Base-by-base conservation (phyloP, 2,797 vertebrate species). In the Gadopsis marmoratus region DNA sequence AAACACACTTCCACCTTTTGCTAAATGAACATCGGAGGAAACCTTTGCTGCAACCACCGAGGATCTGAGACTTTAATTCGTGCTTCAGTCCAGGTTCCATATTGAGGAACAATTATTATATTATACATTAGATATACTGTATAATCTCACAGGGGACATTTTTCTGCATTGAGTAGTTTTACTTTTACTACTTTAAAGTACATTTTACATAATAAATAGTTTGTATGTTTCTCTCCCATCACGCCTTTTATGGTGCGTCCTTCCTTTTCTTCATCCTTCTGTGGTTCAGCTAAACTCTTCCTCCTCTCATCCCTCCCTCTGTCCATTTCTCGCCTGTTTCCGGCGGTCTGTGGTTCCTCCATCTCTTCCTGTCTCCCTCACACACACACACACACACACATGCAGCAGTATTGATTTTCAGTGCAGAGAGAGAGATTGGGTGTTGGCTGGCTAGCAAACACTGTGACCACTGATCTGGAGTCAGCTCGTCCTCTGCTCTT, bases 401-500 rank as follows among this genome's bases (percentile, higher is more conserved):
- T 1, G 7, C 39, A 66, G 68, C 62, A 23, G 33, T 65, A 89
- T 89, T 54, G 86, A 90, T 91, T 85, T 86, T 71, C 76, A 43
- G 54, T 48, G 53, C 56, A 71, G 60, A 47, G 19, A 62, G 33
- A 21, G 26, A 63, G 55, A 16, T 19, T 47, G 69, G 76, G 50
- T 82, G 84, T 82, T 74, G 63, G 70, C 76, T 59, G 26, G 26
- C 26, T 26, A 26, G 26, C 26, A 26, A 29, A 50, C 59, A 29
- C 50, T 50, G 70, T 48, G 11, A 41, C 21, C 13, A 5, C 54
- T 69, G 68, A 51, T 66, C 66, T 17, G 21, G 0, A 16, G 29
- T 50, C 45, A 76, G 51, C 47, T 43, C 17, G 3, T 53, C 43
- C 39, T 62, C 21, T 33, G 29, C 2, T 47, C 39, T 31, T 43